Evolutionary conservation across 2,113 vertebrate genomes (phyloP).

Genomic region (Sinocyclocheilus anshuiensis): DNA sequence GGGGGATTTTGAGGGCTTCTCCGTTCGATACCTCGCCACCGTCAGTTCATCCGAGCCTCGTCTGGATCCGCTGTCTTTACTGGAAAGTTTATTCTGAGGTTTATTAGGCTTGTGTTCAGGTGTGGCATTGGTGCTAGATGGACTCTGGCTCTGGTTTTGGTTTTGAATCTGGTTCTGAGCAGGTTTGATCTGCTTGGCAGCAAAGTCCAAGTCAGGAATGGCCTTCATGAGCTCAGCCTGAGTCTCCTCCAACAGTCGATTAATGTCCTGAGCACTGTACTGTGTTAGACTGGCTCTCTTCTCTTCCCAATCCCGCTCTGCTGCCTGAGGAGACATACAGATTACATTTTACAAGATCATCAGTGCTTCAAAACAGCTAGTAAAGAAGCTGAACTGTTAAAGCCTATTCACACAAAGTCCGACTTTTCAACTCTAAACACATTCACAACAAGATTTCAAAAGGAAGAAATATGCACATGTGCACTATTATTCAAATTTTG

Average conservation of each 20-base stretch:
- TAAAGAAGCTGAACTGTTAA: background rate
- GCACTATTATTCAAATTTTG: background rate
- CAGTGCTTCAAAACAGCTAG: background rate
- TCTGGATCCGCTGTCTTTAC: conserved; percentile 84
- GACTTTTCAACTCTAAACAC: background rate
- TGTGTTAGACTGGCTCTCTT: conserved; percentile 93
- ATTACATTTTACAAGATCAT: background rate
- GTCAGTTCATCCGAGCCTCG: conserved; percentile 94
- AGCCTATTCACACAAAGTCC: background rate
- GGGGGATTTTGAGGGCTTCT: conserved; percentile 96
- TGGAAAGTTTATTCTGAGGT: conserved; percentile 82
- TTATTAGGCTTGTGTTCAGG: conserved; percentile 88
- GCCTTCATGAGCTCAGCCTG: conserved; percentile 98
- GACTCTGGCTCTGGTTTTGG: conserved; percentile 47
- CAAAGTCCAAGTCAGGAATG: conserved; percentile 96
- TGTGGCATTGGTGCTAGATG: conserved; percentile 66
- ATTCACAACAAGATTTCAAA: conserved; percentile 3
- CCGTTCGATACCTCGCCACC: conserved; percentile 90
- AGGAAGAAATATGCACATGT: background rate
- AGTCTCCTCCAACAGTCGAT: conserved; percentile 94
- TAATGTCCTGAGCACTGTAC: conserved; percentile 97
- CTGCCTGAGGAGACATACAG: conserved; percentile 76
- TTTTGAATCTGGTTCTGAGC: conserved; percentile 49
- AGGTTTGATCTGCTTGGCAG: conserved; percentile 86
- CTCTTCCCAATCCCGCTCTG: conserved; percentile 97